Evolutionary conservation across 2,113 vertebrate genomes (phyloP), one percentile per base, ranked within the genome.

Genomic region (Microtus pennsylvanicus): DNA sequence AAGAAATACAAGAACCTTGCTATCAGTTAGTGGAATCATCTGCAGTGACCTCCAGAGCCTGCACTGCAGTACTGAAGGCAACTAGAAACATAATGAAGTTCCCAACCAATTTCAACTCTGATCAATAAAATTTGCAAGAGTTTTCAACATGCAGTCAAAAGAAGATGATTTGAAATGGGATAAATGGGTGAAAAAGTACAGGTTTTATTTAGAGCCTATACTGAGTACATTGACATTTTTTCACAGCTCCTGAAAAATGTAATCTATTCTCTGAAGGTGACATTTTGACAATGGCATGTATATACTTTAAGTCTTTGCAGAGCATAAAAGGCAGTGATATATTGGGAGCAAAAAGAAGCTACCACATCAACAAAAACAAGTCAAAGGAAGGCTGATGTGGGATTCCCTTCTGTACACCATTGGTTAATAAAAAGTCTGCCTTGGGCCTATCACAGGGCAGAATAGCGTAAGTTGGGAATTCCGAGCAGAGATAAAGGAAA

Each of bases 71-170:
- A 65, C 7, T n/a, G 17, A 78, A 35, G 78, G 28, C 50, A 70
- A 86, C 30, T 47, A 65, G 52, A 96, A 80, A 89, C 26, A 83
- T 55, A 86, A 80, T 86, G n/a, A 92, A 89, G 89, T 80, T 92
- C 77, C 72, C 72, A 82, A 85, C 35, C 65, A 80, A 21, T 52
- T 88, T 88, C 42, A 91, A 89, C 38, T 21, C 26, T 17, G 33
- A 89, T 95, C 63, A 80, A 80, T 85, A 91, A 78, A 92, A 91
- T 35, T 35, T 85, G 3, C 72, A 85, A 30, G 77, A 67, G 21
- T 86, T 45, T 38, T 24, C 19, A 88, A 80, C 24, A 77, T 77
- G 50, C 22, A 75, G 58, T 33, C 78, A 89, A 96, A 92, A 47
- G 61, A 35, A 17, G 19, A 81, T 10, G 19, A 85, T 75, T 75